These are phyloP conservation scores for Kuschelorhynchus macadamiae DNA, from an alignment of 2,888 invertebrate species.

Conservation along the genomic window DNA sequence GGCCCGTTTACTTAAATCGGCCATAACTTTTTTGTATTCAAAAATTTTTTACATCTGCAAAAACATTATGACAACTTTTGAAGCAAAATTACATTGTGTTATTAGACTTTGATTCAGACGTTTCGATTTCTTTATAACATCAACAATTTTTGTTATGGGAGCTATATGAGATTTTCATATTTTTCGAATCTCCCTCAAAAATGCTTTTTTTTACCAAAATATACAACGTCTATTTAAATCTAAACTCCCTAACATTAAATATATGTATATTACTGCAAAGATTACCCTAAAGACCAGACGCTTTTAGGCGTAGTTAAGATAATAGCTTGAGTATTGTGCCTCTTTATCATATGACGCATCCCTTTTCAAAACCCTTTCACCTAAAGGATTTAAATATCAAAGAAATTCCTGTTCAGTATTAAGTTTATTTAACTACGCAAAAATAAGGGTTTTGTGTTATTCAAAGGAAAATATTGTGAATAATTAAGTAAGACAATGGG, in stretches of 20 bases:
- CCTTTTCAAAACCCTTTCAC: constrained; percentile 36
- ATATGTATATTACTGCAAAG: constrained; percentile 16
- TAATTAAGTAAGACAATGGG: constrained; percentile 25
- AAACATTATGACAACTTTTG: too few relatives aligned
- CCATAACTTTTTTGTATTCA: too few relatives aligned
- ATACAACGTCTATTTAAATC: background rate
- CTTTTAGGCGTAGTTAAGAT: constrained; percentile 33
- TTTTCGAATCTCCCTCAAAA: too few relatives aligned
- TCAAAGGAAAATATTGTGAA: constrained; percentile 45
- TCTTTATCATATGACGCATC: constrained; percentile 38
- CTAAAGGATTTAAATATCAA: constrained; percentile 47
- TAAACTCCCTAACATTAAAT: constrained; percentile 7
- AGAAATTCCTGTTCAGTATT: constrained; percentile 40
- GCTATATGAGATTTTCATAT: too few relatives aligned
- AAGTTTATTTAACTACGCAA: constrained; percentile 22
- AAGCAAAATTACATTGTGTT: background rate
- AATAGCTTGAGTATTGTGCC: constrained; percentile 28
- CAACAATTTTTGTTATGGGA: too few relatives aligned
- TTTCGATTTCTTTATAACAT: too few relatives aligned
- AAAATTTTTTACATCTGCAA: too few relatives aligned
- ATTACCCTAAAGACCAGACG: constrained; percentile 11
- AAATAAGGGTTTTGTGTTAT: constrained; percentile 45
- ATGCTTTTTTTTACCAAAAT: too few relatives aligned
- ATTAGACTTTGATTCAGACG: too few relatives aligned
- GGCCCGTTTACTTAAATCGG: too few relatives aligned